Base-by-base conservation (phyloP, 2,797 vertebrate species). In the Gambusia yucatana region DNA sequence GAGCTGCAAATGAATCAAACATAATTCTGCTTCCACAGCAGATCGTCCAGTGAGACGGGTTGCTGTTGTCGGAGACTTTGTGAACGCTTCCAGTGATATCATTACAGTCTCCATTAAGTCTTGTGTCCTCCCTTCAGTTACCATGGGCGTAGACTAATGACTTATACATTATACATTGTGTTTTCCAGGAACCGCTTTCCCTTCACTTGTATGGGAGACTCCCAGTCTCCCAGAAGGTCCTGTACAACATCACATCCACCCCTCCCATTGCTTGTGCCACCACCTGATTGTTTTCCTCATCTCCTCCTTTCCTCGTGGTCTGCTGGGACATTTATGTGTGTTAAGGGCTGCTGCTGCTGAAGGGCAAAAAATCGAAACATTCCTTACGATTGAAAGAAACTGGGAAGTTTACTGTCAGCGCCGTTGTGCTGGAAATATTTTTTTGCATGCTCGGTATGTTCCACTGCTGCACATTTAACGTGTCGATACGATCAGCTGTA, bases 161-260 rank as follows among this genome's bases (percentile, higher is more conserved):
- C 85, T 82, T 73, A 46, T 82, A 77, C 79, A 89, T 92, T 83
- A 90, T 88, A 71, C 74, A 87, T 82, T 0, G 39, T 50, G 77
- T 72, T 72, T 83, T 88, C 83, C 82, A 55, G 78, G 78, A 43
- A 75, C 74, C 57, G 77, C 67, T 83, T 83, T 89, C 28, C 65
- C 63, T 76, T 81, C 72, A 76, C 0, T 3, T 72, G 67, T 75
- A n/a, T 10, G 72, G 47, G 59, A 81, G 79, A 43, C 75, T 80
- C 30, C 78, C 46, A 14, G n/a, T 43, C 75, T 80, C 30, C 78
- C 46, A 11, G 28, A 57, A 59, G 81, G 48, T 67, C 76, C 72
- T 30, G 41, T 63, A 77, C 69, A 86, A 63, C 71, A 76, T 52
- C 20, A 2, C 44, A 36, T 75, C 72, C 73, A 73, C 72, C 43